phyloP scores from a whole-genome alignment of 2,797 vertebrate genomes.

The Coreius guichenoti region DNA sequence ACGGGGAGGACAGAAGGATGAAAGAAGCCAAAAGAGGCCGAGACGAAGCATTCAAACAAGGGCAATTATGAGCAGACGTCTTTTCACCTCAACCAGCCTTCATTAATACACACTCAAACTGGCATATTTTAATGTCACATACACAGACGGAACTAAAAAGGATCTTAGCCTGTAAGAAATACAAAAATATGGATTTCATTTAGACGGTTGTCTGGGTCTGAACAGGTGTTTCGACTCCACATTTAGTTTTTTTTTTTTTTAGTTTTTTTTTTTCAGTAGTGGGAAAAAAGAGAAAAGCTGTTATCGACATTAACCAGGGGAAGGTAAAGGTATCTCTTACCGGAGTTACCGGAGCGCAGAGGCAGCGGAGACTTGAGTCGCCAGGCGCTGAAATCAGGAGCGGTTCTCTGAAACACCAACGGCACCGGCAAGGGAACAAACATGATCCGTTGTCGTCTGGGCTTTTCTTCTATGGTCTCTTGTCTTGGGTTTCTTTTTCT shows the following conservation, averaged over 20 bases:
- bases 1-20: slow-evolving; percentile 58
- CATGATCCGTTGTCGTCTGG: slow-evolving; percentile 84
- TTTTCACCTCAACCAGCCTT: slow-evolving; percentile 14
- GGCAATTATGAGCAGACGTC: slow-evolving; percentile 41
- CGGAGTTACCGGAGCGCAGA: slow-evolving; percentile 79
- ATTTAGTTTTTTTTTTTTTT: not conserved
- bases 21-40: slow-evolving; percentile 51
- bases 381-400: slow-evolving; percentile 86
- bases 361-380: slow-evolving; percentile 85
- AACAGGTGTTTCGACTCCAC: slow-evolving; percentile 45
- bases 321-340: slow-evolving; percentile 75
- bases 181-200: slow-evolving; percentile 1
- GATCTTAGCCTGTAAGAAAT: not conserved
- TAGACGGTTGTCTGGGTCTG: slow-evolving; percentile 2
- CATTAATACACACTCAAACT: slow-evolving; percentile 4
- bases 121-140: not conserved
- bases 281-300: not conserved
- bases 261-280: not conserved
- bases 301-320: slow-evolving; percentile 3
- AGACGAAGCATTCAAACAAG: slow-evolving; percentile 41
- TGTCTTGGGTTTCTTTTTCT: slow-evolving; percentile 60
- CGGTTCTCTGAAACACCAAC: slow-evolving; percentile 88
- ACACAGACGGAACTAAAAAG: slow-evolving; percentile 6
- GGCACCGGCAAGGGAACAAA: slow-evolving; percentile 89
- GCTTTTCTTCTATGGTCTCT: slow-evolving; percentile 56